Evolutionary conservation across 2,888 invertebrate genomes (phyloP), one percentile per base, ranked within the genome.

Genomic region (Alloplasta piceator): DNA sequence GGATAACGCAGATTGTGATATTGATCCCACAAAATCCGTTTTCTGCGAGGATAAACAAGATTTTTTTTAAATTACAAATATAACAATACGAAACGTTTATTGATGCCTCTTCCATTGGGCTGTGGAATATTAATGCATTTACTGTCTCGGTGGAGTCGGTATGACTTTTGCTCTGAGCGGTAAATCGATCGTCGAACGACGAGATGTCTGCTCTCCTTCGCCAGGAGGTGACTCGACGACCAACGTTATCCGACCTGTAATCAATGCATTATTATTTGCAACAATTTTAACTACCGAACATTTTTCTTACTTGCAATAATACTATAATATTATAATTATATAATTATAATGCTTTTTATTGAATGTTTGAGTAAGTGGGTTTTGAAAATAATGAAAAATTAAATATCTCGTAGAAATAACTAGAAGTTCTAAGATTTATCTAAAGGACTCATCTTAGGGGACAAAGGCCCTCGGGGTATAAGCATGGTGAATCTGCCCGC

Each of bases 1-100:
- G 99, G 99, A 93, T 99, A 99, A 12, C 98, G 95, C 61, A 99
- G 94, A 90, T 98, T 98, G 92, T 99, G 98, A 92, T 96, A 99
- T 92, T 99, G 99, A 93, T 99, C 99, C 99, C 99, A 99, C 0
- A 99, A 93, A 64, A 99, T 95, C 12, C 98, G 94, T 88, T 98
- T 97, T 77, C 94, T 94, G 86, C 26, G 48, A 43, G 12, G 26
- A 48, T 38, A 48, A 39, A 16, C 46, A 64, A 26, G 26, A 26
- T 26, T 26, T 26, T 26, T 26, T 26, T 26, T 26, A 2, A 26
- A 3, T 26, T 26, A n/a, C n/a, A n/a, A n/a, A n/a, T 26, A 43
- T n/a, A 74, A 6, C 6, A 12, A 1, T 5, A 74, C 58, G 16
- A 41, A 36, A 56, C n/a, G n/a, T n/a, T n/a, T n/a, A n/a, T 50